Conservation (phyloP, 2,113 vertebrate species). For the Pseudorhombus dupliciocellatus region DNA sequence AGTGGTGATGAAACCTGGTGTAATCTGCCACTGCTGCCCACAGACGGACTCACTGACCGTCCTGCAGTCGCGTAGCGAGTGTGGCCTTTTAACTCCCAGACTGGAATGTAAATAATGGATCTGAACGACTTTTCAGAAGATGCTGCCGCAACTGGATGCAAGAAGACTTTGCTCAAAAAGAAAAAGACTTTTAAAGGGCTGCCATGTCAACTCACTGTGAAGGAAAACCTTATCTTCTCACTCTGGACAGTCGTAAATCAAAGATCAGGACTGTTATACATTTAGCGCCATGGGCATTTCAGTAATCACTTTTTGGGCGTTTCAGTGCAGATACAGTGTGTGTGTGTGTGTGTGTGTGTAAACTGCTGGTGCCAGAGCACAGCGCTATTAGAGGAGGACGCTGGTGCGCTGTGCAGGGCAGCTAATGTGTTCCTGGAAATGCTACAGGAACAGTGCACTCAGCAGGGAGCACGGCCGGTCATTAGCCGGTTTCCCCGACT, state of each 20-base stretch:
- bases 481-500: conserved; percentile 46
- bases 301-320: conserved; percentile 39
- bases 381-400: conserved; percentile 59
- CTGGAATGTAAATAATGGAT: conserved; percentile 36
- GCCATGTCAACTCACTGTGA: background rate
- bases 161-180: background rate
- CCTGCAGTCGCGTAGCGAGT: conserved; percentile 1
- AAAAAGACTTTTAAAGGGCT: background rate
- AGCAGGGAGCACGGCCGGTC: conserved; percentile 39
- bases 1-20: conserved; percentile 34
- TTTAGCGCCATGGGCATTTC: conserved; percentile 13
- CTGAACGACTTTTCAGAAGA: background rate
- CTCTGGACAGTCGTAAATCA: background rate
- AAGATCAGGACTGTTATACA: background rate
- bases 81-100: conserved; percentile 21
- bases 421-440: conserved; percentile 73
- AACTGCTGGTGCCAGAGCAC: conserved; percentile 35
- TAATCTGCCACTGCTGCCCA: conserved; percentile 26
- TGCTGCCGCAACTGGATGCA: background rate
- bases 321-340: conserved; percentile 11
- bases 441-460: conserved; percentile 46
- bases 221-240: background rate
- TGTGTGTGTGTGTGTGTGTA: conserved; percentile 16
- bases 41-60: background rate
- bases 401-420: conserved; percentile 25